Base-by-base conservation (phyloP, 2,113 vertebrate genomes). In the Pampusana beccarii region DNA sequence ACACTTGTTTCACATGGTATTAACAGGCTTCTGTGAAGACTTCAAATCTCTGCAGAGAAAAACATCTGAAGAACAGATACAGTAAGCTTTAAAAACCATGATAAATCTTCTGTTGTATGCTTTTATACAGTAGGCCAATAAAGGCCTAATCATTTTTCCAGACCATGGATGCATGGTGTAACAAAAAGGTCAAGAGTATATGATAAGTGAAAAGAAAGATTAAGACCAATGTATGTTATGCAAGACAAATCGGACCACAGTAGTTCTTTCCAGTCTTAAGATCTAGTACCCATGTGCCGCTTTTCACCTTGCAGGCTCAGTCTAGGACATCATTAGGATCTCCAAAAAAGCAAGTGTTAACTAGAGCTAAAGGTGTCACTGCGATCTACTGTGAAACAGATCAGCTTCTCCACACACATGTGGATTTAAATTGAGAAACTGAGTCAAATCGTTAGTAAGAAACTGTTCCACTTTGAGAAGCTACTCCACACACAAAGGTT, bases 91-190 rank as follows among this genome's bases (percentile, higher is more conserved):
- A 86, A 86, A 69, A 56, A 67, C 23, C 44, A 51, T 17, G 14
- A 80, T n/a, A 70, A 62, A 83, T 70, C 44, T 77, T 65, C 26
- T 26, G 4, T 7, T 70, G 17, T 13, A 80, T 42, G 29, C 15
- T 86, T 78, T 74, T 24, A 34, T 66, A 54, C 16, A 78, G 28
- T 12, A 64, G 23, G 25, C 51, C 38, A 74, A 80, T 80, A 90
- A 86, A 95, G 92, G 40, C 6, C 40, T 75, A 44, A 86, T 83
- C 8, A 38, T 90, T 95, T 87, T 83, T 83, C 86, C 64, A 66
- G 46, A 78, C 40, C 42, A 83, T 5, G 7, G 65, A 79, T 64
- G 11, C 65, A 91, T 18, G 6, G 69, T 48, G 4, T 51, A 91
- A 84, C 78, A 70, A 80, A 77, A 90, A 92, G 88, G 79, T 85